Base-by-base conservation (phyloP, 2,888 invertebrate genomes). In the Harpagoxenus sublaevis region DNA sequence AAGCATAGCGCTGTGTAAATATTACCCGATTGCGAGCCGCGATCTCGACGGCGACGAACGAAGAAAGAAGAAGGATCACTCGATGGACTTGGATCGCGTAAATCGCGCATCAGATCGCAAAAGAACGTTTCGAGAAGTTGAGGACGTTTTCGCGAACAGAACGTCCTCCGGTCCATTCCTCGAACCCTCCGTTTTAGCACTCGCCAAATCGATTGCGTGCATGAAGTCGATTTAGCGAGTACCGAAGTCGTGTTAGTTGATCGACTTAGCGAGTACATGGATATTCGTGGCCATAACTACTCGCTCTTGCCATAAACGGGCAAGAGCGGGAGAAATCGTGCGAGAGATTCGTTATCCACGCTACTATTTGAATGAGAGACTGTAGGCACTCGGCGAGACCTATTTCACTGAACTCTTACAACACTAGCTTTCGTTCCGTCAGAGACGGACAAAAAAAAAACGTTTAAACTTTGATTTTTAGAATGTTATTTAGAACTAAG, bases 1-100 rank as follows among this genome's bases (percentile, higher is more conserved):
- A 51, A 85, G 75, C 73, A 81, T 74, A 82, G 75, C 66, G 73
- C 71, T 66, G 84, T 91, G 91, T 91, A 91, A 91, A 91, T 90
- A 90, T 71, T 81, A 18, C 18, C 45, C 60, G 60, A 51, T 70
- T 55, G 78, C 78, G 53, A n/a, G 15, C 28, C 15, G 23, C 35
- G 23, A 75, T 65, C 51, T 35, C 28, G 23, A 63, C 23, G 8
- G n/a, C 45, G 28, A 62, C 48, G 8, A 31, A 28, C 18, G 23
- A 18, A 28, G 35, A 28, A 28, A 18, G 28, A n/a, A 10, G 18
- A 18, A 39, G 2, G 12, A 71, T n/a, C 18, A 55, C 5, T 15
- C 10, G 18, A 77, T 10, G 4, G 28, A 66, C 28, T 78, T n/a
- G 5, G 3, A 55, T 53, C 39, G 39, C 55, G n/a, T 48, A 9